Evolutionary conservation across 2,888 invertebrate genomes (phyloP).

Genomic region (Linyphia triangularis): DNA sequence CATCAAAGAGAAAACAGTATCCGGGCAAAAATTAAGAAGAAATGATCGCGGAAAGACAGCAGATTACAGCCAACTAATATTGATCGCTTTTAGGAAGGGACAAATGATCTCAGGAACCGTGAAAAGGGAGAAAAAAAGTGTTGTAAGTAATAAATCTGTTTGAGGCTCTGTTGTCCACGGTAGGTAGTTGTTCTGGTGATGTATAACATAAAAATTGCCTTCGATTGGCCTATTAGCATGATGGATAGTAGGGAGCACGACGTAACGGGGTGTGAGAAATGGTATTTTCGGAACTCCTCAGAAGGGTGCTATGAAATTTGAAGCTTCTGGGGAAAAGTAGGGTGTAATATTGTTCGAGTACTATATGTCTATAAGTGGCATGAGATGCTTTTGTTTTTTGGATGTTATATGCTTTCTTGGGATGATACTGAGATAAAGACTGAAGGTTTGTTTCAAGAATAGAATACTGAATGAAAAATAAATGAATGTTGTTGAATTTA

Average conservation of each 20-base stretch:
- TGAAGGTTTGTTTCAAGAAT: too few species aligned
- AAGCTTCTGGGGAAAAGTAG: not conserved
- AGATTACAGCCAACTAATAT: not conserved
- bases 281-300: not conserved
- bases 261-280: not conserved
- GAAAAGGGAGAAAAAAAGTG: not conserved
- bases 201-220: constrained; percentile 35
- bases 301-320: not conserved
- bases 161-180: not conserved
- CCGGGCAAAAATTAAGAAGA: not conserved
- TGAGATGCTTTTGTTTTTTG: too few species aligned
- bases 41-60: not conserved
- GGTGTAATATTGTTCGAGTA: not conserved
- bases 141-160: not conserved
- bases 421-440: too few species aligned
- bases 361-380: too few species aligned
- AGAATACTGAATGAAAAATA: too few species aligned
- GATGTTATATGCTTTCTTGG: too few species aligned
- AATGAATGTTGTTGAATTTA: too few species aligned
- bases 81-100: not conserved
- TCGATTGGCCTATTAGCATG: constrained; percentile 44
- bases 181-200: constrained; percentile 3
- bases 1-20: not conserved
- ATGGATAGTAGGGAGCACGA: constrained; percentile 6
- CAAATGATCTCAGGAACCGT: not conserved